Evolutionary conservation across 2,113 vertebrate genomes (phyloP).

Genomic region (Cromileptes altivelis): DNA sequence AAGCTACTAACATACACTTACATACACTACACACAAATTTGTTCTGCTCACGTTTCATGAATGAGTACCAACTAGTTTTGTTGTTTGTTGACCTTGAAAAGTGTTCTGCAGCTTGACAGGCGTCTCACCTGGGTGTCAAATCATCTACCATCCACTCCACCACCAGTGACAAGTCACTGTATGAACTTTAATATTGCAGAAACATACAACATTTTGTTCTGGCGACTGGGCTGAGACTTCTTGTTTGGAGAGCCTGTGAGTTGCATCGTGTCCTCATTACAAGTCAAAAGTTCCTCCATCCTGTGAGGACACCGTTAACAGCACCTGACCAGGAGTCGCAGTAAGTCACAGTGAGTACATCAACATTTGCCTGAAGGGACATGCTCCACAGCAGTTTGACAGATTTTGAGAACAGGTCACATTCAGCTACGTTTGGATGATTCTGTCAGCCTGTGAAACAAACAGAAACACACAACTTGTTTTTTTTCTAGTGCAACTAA

Average conservation of each 20-base stretch:
- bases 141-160: no score
- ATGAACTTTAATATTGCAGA: no score
- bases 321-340: background rate
- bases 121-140: no score
- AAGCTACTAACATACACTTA: no score
- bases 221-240: background rate
- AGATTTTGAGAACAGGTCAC: background rate
- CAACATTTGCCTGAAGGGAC: background rate
- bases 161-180: no score
- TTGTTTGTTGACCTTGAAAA: no score
- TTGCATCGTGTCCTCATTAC: background rate
- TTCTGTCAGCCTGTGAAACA: slow-evolving; percentile 1
- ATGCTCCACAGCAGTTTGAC: background rate
- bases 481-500: background rate
- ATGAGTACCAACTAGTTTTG: no score
- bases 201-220: no score
- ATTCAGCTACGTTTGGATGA: background rate
- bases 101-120: no score
- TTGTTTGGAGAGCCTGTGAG: background rate
- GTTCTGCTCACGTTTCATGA: no score
- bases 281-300: background rate
- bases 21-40: no score
- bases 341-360: background rate
- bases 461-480: no score
- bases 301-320: background rate